These are phyloP conservation scores for Lagopus muta DNA, from an alignment of 2,113 vertebrate genomes.

Conservation along the genomic window DNA sequence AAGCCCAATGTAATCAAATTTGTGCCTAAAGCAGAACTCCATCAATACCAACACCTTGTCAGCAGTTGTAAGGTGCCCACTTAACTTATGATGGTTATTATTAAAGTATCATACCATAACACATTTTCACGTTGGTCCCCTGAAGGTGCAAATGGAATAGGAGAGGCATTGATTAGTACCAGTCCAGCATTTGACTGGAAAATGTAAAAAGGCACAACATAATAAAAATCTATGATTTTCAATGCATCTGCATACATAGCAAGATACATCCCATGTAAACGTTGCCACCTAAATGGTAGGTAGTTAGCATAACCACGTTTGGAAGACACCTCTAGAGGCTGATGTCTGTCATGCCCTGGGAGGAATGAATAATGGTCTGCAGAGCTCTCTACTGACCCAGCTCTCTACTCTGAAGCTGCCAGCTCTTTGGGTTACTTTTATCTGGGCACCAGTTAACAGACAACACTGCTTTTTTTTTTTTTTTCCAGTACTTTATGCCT, in stretches of 20 bases:
- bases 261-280: not conserved
- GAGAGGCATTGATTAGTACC: not conserved
- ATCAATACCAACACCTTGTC: not conserved
- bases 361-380: not conserved
- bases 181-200: not conserved
- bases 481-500: not conserved
- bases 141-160: not conserved
- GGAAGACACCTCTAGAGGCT: not conserved
- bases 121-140: not conserved
- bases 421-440: not conserved
- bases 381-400: not conserved
- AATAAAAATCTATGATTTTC: not conserved
- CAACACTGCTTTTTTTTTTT: not conserved
- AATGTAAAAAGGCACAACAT: not conserved
- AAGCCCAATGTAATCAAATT: not conserved
- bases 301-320: not conserved
- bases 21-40: not conserved
- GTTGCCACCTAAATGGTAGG: not conserved
- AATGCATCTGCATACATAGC: rapidly evolving
- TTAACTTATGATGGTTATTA: not conserved
- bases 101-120: not conserved
- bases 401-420: not conserved
- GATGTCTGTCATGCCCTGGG: not conserved
- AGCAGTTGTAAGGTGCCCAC: not conserved
- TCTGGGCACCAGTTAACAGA: not conserved